Percentiles rank a stretch among this genome's conserved stretches.
phyloP scores from a whole-genome alignment of 2,113 vertebrate genomes.

The Haliaeetus leucogaster region DNA sequence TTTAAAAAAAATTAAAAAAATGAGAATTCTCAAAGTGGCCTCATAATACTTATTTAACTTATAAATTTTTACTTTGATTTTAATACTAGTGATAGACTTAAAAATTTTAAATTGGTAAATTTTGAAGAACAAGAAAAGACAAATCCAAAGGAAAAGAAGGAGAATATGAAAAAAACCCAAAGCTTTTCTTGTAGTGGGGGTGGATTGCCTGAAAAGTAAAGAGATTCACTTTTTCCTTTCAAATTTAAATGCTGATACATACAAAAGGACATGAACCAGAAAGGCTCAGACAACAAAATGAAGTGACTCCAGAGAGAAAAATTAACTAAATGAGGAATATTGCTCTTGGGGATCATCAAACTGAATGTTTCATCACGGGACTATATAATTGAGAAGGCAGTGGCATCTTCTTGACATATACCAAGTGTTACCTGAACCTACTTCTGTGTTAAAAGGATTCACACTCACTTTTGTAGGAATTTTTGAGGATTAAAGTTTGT shows the following conservation, averaged over 20 bases:
- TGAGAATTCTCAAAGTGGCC: background rate
- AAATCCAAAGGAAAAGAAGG: background rate
- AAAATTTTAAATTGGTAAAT: background rate
- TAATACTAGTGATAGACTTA: background rate
- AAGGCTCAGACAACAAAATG: background rate
- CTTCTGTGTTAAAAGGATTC: background rate
- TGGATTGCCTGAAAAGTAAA: background rate
- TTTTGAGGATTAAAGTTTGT: background rate
- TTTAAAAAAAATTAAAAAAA: background rate
- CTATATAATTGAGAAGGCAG: background rate
- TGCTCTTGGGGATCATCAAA: background rate
- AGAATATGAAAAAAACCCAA: rapidly evolving
- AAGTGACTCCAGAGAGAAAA: background rate
- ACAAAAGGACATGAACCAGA: background rate
- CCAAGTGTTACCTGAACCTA: background rate
- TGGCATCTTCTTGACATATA: background rate
- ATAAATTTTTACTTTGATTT: background rate
- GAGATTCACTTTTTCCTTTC: background rate
- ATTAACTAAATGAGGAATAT: background rate
- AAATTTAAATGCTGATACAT: background rate
- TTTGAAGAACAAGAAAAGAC: background rate
- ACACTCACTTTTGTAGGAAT: background rate
- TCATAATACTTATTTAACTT: background rate
- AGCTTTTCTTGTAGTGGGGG: background rate
- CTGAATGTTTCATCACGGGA: background rate